Conservation (phyloP, 2,113 vertebrate genomes). For the Nyctereutes procyonoides region DNA sequence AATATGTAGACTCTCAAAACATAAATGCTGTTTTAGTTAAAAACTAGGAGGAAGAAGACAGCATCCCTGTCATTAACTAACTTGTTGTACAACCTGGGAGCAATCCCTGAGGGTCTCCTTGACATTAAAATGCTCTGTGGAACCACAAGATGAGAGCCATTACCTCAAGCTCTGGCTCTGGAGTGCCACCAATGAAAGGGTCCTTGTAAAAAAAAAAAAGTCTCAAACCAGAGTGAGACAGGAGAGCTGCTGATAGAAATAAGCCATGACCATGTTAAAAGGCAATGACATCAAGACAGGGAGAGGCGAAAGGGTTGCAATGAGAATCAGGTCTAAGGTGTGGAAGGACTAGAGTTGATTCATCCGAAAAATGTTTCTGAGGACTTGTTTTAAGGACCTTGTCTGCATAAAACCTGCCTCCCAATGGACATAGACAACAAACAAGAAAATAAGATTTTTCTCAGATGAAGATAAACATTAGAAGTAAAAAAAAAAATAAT, state of each 20-base stretch:
- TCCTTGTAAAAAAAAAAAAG: neutral
- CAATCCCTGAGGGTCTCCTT: neutral
- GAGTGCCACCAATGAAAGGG: neutral
- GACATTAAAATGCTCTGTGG: neutral
- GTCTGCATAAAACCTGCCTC: neutral
- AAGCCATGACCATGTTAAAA: neutral
- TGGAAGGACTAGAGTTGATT: neutral
- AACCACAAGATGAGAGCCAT: neutral
- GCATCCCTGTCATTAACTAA: neutral
- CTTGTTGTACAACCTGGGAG: neutral
- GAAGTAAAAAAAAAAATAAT: neutral
- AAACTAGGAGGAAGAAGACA: neutral
- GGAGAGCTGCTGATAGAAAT: neutral
- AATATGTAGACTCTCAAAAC: neutral
- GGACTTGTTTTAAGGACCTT: neutral
- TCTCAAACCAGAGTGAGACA: neutral
- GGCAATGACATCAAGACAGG: neutral
- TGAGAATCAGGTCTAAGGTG: neutral
- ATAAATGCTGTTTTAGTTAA: neutral
- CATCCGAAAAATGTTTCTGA: neutral
- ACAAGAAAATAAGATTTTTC: neutral
- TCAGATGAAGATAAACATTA: neutral
- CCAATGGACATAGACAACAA: neutral
- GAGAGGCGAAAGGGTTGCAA: neutral
- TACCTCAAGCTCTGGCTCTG: neutral